phyloP scores from a whole-genome alignment of 1,140 invertebrate species.

The Bombus pyrosoma region DNA sequence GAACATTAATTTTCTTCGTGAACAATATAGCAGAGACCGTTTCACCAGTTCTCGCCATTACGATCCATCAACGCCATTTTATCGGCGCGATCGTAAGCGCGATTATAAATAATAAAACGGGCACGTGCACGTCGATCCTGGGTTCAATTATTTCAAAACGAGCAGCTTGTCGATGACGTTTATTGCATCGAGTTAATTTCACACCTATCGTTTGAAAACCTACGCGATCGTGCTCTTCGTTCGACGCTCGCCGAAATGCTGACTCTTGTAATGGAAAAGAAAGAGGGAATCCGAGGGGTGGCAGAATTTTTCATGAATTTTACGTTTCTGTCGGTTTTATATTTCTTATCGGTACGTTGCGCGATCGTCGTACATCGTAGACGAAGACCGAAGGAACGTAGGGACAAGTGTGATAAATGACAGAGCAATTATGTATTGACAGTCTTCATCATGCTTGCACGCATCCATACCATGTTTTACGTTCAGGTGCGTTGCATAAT shows the following conservation, averaged over 20 bases:
- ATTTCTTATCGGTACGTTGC: conserved; percentile 17
- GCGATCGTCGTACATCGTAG: conserved; percentile 13
- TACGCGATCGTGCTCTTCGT: not conserved
- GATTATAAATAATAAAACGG: conserved; percentile 42
- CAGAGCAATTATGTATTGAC: conserved; percentile 69
- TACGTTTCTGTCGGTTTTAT: not conserved
- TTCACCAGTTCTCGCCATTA: conserved; percentile 12
- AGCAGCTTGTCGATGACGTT: conserved; percentile 37
- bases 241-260: conserved; percentile 22
- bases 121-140: conserved; percentile 27
- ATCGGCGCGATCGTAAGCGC: conserved; percentile 13
- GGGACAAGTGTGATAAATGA: conserved; percentile 56
- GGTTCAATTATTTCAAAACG: conserved; percentile 38
- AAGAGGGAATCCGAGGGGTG: not conserved
- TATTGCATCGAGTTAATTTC: conserved; percentile 34
- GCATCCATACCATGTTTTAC: not conserved
- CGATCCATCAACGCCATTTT: conserved; percentile 35
- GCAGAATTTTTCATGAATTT: not conserved
- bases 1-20: conserved; percentile 8
- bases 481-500: conserved; percentile 8
- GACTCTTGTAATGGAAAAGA: not conserved
- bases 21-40: conserved; percentile 1
- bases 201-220: conserved; percentile 15
- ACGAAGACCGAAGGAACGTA: conserved; percentile 39
- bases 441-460: conserved; percentile 15